Percentiles rank a stretch among this genome's conserved stretches.
Conservation (phyloP, 2,888 invertebrate species). For the Adineta ricciae region DNA sequence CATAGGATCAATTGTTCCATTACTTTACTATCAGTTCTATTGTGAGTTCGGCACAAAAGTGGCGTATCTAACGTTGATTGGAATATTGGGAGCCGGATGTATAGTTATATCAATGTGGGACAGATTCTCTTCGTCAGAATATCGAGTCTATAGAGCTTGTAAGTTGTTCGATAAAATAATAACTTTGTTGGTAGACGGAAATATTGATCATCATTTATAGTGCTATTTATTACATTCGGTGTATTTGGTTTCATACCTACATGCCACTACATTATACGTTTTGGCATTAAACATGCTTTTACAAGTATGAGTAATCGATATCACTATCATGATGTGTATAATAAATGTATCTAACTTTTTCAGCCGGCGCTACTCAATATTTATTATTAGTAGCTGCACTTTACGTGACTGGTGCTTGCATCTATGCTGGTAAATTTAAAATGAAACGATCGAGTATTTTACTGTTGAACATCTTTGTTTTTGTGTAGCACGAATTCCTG, state of each 20-base stretch:
- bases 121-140: constrained; percentile 82
- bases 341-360: not conserved
- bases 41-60: constrained; percentile 86
- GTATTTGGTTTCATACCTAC: constrained; percentile 91
- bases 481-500: constrained; percentile 83
- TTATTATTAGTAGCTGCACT: constrained; percentile 80
- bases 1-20: constrained; percentile 97
- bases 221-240: constrained; percentile 90
- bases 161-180: constrained; percentile 32
- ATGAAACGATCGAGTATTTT: not conserved
- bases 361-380: constrained; percentile 82
- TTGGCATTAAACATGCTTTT: constrained; percentile 85
- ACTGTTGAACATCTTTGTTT: constrained; percentile 51
- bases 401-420: constrained; percentile 85
- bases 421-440: constrained; percentile 63
- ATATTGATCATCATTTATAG: constrained; percentile 40
- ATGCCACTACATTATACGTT: constrained; percentile 83
- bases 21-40: constrained; percentile 96
- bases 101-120: constrained; percentile 95
- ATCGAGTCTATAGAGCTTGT: constrained; percentile 79
- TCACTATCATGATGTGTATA: not conserved
- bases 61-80: constrained; percentile 78
- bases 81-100: constrained; percentile 77
- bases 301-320: constrained; percentile 49
- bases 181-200: too few species aligned